Evolutionary conservation across 1,140 invertebrate genomes (phyloP).

Genomic region (Anthonomus grandis): DNA sequence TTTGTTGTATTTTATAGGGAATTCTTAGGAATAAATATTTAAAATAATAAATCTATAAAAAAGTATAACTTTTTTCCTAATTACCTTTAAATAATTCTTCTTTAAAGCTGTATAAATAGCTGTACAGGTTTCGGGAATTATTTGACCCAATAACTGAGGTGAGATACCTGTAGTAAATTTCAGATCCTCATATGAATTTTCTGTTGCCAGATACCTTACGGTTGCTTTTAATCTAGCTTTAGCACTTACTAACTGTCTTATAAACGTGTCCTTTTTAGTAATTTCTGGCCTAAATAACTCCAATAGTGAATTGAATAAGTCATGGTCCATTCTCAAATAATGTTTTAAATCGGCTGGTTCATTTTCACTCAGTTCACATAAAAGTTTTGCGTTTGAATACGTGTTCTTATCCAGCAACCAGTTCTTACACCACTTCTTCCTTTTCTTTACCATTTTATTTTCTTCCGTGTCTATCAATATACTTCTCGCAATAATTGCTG

Average conservation of each 20-base stretch:
- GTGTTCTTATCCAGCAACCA: not conserved
- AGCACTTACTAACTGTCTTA: slow-evolving; percentile 5
- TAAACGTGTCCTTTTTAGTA: slow-evolving; percentile 8
- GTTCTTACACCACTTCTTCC: not conserved
- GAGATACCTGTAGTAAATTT: slow-evolving; percentile 20
- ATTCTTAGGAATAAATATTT: no score
- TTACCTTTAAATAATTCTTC: no score
- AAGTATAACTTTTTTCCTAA: no score
- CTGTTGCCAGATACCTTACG: not conserved
- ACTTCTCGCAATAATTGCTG: no score
- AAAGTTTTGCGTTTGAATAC: no score
- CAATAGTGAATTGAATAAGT: slow-evolving; percentile 8
- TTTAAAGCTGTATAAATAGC: slow-evolving; percentile 13
- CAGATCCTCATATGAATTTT: slow-evolving; percentile 17
- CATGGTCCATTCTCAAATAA: slow-evolving; percentile 6
- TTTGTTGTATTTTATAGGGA: no score
- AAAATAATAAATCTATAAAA: no score
- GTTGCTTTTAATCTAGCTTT: slow-evolving; percentile 14
- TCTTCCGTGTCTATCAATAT: no score
- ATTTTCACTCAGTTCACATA: not conserved
- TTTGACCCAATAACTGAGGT: slow-evolving; percentile 17
- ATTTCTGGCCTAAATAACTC: slow-evolving; percentile 1
- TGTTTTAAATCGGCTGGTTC: not conserved
- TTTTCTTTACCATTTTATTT: not conserved
- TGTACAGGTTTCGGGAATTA: slow-evolving; percentile 12